These are phyloP conservation scores for Cyprinodon brontotheroides DNA, from an alignment of 2,113 vertebrate genomes.

Conservation along the genomic window DNA sequence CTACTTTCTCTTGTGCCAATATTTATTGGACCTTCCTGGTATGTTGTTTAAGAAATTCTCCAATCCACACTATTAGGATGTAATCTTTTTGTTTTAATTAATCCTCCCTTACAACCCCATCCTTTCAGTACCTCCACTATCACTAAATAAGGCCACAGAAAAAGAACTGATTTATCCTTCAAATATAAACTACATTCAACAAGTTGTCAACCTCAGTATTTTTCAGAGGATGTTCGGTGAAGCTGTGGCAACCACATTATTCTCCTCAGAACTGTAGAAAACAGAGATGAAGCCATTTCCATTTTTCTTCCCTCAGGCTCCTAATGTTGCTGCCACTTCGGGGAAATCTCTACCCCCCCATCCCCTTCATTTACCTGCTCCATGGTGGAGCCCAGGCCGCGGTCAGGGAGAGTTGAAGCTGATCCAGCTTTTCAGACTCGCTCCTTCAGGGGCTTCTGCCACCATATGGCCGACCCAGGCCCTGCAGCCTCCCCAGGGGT, in stretches of 20 bases:
- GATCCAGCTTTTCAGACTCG: constrained; percentile 87
- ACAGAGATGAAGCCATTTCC: constrained; percentile 62
- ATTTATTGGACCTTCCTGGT: too few species aligned
- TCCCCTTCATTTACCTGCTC: constrained; percentile 80
- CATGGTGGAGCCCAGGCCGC: constrained; percentile 80
- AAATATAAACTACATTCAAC: constrained; percentile 29
- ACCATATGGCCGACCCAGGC: constrained; percentile 92
- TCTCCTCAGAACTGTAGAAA: constrained; percentile 57
- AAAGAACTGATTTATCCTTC: constrained; percentile 15
- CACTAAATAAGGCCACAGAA: neutral
- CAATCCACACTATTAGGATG: too few species aligned
- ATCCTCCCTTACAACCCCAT: neutral
- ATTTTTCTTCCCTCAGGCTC: constrained; percentile 67
- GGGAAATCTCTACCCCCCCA: constrained; percentile 47
- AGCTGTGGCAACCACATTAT: constrained; percentile 43
- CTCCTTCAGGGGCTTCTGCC: constrained; percentile 84
- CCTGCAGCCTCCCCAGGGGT: constrained; percentile 86
- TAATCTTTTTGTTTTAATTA: neutral
- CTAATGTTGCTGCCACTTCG: constrained; percentile 54
- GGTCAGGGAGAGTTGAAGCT: constrained; percentile 88
- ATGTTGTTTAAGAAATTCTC: too few species aligned
- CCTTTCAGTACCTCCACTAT: neutral
- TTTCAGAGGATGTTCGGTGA: constrained; percentile 39
- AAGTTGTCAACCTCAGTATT: constrained; percentile 38
- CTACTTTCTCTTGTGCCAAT: too few species aligned